phyloP scores from a whole-genome alignment of 2,888 invertebrate genomes.

The Drosophila eohydei region DNA sequence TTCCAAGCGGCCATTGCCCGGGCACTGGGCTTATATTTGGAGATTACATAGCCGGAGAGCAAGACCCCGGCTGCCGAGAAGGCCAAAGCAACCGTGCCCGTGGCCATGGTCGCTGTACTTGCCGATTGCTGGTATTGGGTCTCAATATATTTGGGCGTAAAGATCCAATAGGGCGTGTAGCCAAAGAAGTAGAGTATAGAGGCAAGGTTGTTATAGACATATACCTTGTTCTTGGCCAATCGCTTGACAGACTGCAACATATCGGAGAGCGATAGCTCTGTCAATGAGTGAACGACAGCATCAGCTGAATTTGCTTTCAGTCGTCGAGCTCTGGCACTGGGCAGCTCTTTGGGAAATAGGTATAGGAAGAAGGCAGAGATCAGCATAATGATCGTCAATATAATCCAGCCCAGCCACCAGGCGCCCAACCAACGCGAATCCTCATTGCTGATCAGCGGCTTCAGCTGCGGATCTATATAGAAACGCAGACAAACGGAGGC shows the following conservation, averaged over 20 bases:
- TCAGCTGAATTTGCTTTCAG: conserved; percentile 67
- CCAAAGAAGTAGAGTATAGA: conserved; percentile 90
- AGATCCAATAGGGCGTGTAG: conserved; percentile 91
- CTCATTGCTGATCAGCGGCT: conserved; percentile 87
- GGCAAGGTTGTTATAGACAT: conserved; percentile 89
- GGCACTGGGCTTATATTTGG: conserved; percentile 88
- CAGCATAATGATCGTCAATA: conserved; percentile 87
- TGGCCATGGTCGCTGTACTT: conserved; percentile 88
- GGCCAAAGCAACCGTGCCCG: conserved; percentile 88
- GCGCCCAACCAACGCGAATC: conserved; percentile 92
- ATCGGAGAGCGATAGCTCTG: conserved; percentile 85
- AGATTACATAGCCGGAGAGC: conserved; percentile 87
- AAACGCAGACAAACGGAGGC: conserved; percentile 88
- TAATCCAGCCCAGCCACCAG: conserved; percentile 92
- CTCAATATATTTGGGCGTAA: conserved; percentile 93
- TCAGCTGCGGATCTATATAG: conserved; percentile 88
- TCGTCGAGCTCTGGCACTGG: conserved; percentile 87
- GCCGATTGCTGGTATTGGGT: conserved; percentile 91
- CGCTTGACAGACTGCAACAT: conserved; percentile 88
- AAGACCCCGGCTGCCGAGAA: conserved; percentile 89
- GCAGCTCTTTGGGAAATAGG: conserved; percentile 89
- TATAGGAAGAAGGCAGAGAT: conserved; percentile 87
- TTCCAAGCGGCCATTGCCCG: conserved; percentile 89
- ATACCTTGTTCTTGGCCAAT: conserved; percentile 87
- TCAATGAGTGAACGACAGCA: conserved; percentile 4